phyloP scores from a whole-genome alignment of 2,113 vertebrate species.

The Thermophis baileyi region DNA sequence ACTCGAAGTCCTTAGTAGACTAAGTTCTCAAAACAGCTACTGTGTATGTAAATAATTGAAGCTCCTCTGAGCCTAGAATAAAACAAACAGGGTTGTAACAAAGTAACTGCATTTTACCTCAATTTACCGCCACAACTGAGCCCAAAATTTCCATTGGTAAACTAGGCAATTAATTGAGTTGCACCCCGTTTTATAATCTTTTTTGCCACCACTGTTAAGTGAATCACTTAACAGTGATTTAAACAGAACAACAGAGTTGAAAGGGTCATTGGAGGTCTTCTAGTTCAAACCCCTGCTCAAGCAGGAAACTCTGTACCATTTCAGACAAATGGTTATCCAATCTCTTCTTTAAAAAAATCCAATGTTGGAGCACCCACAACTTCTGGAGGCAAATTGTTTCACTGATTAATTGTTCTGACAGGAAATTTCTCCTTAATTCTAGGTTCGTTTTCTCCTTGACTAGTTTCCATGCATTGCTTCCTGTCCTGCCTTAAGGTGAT shows the following conservation, averaged over 20 bases:
- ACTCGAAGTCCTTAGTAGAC: background rate
- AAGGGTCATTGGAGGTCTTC: background rate
- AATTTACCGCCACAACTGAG: background rate
- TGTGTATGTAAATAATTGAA: background rate
- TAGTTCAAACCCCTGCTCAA: background rate
- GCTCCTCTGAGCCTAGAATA: background rate
- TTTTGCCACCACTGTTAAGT: background rate
- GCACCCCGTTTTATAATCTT: background rate
- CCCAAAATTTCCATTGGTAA: background rate
- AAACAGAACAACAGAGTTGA: background rate
- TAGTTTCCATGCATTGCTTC: background rate
- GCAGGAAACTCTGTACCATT: background rate
- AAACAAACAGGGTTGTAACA: background rate
- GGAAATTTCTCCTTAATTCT: background rate
- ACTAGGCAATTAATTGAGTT: background rate
- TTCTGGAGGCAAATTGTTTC: background rate
- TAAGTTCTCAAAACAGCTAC: background rate
- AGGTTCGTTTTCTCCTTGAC: background rate
- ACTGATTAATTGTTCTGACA: background rate
- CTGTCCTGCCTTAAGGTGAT: background rate
- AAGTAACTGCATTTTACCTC: background rate
- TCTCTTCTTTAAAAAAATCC: background rate
- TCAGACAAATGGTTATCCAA: background rate
- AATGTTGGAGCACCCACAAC: background rate
- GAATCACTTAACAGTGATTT: background rate